Evolutionary conservation across 1,140 invertebrate species (phyloP), one percentile per base, ranked within the genome.

Genomic region (Neotoxoptera formosana): DNA sequence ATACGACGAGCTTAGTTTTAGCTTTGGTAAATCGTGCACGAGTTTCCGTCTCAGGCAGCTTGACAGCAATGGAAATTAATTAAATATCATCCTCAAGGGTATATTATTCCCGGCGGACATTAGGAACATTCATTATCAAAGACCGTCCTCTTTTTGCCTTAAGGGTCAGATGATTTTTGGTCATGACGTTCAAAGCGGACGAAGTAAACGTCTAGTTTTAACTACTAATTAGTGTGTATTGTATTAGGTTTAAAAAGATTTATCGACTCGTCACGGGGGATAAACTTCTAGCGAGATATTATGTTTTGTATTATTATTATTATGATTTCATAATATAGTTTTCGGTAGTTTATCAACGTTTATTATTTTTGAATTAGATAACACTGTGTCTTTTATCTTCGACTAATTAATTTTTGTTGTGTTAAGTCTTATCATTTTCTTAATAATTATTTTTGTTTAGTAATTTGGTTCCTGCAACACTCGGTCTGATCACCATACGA

Each of bases 121-220:
- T 1, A 87, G 2, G 2, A 53, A 88, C 48, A 34, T 88, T 51
- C 7, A 88, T 51, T n/a, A 34, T 88, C 47, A 51, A 88, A 51
- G 47, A n/a, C 47, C 14, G 8, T 51, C 2, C 17, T 51, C 47
- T 45, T 47, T 86, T 41, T 47, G 23, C 83, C n/a, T n/a, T 21
- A 41, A 34, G 7, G 86, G 86, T 87, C 86, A 88, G 17, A 51
- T 53, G 30, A 88, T 88, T 88, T 88, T 88, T 51, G 48, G 47
- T 21, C n/a, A 3, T 51, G 30, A 88, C 17, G 86, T 51, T 51
- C 86, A n/a, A 88, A 53, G n/a, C 8, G 47, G 2, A 88, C 17
- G 20, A 48, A 88, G 48, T 20, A 47, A 47, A 86, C 23, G 84
- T 86, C 45, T 48, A 87, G 47, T 21, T 53, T 88, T 8, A 45